A percentile compares a stretch with the other conserved stretches of the same genome.
These are phyloP conservation scores for Salvelinus fontinalis DNA, from an alignment of 2,113 vertebrate species.

Conservation along the genomic window DNA sequence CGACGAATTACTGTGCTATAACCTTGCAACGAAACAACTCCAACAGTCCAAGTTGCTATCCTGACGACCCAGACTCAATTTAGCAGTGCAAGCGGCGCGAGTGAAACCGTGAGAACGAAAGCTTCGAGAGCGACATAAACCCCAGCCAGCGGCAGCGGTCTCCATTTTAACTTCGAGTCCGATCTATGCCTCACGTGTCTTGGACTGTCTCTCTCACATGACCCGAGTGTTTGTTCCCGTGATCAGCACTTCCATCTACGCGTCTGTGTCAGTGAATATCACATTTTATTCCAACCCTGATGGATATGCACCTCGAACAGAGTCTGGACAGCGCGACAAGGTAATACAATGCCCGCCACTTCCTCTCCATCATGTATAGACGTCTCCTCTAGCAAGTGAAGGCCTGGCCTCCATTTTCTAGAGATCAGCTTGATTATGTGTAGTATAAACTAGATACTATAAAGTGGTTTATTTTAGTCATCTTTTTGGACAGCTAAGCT, in stretches of 20 bases:
- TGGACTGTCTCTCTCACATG: slow-evolving; percentile 86
- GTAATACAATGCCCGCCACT: slow-evolving; percentile 62
- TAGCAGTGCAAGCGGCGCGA: no score
- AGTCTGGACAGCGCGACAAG: slow-evolving; percentile 79
- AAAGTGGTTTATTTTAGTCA: no score
- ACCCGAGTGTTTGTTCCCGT: slow-evolving; percentile 95
- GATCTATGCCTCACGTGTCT: slow-evolving; percentile 74
- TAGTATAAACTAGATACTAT: no score
- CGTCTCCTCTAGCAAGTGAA: neutral
- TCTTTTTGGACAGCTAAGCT: no score
- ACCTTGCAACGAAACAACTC: neutral
- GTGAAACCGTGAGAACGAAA: no score
- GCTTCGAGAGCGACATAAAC: slow-evolving; percentile 12
- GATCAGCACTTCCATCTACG: slow-evolving; percentile 79
- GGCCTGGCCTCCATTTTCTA: neutral
- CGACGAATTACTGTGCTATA: neutral
- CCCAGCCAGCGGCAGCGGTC: slow-evolving; percentile 48
- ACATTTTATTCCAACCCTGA: slow-evolving; percentile 68
- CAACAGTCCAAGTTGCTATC: neutral
- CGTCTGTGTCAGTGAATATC: slow-evolving; percentile 57
- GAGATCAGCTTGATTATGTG: neutral
- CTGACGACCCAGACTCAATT: neutral
- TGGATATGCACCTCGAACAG: slow-evolving; percentile 85
- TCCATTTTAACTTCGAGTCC: slow-evolving; percentile 67
- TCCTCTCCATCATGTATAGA: neutral